Conservation (phyloP, 2,113 vertebrate species). For the Symphodus melops region DNA sequence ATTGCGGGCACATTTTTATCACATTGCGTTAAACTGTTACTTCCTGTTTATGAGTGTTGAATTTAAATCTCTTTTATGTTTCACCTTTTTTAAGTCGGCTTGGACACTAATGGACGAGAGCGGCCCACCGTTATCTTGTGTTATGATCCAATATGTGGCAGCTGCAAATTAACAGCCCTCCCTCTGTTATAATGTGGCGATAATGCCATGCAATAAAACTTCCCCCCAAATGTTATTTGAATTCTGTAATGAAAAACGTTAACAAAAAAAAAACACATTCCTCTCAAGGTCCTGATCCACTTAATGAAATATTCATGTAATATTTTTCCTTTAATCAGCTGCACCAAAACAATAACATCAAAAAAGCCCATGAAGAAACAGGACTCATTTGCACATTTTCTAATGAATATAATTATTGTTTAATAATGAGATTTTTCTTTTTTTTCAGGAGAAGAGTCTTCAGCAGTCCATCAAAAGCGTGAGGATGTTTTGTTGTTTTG, state of each 20-base stretch:
- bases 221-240: constrained; percentile 42
- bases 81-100: constrained; percentile 25
- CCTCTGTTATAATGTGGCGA: constrained; percentile 32
- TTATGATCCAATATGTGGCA: constrained; percentile 44
- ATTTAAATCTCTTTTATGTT: constrained; percentile 21
- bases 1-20: not conserved
- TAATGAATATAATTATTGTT: constrained; percentile 81
- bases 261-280: constrained; percentile 28
- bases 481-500: constrained; percentile 61
- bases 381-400: constrained; percentile 70
- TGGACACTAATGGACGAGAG: constrained; percentile 39
- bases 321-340: constrained; percentile 72
- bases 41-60: not conserved
- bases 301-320: constrained; percentile 75
- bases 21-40: constrained; percentile 12
- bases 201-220: constrained; percentile 42
- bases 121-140: constrained; percentile 8
- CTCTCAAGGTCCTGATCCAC: constrained; percentile 55
- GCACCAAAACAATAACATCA: constrained; percentile 71
- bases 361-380: constrained; percentile 64
- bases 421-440: constrained; percentile 70
- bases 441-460: not conserved
- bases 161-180: constrained; percentile 37
- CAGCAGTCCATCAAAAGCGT: constrained; percentile 61
- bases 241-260: constrained; percentile 58